Conservation (phyloP, 2,113 vertebrate species). For the Rhombomys opimus region DNA sequence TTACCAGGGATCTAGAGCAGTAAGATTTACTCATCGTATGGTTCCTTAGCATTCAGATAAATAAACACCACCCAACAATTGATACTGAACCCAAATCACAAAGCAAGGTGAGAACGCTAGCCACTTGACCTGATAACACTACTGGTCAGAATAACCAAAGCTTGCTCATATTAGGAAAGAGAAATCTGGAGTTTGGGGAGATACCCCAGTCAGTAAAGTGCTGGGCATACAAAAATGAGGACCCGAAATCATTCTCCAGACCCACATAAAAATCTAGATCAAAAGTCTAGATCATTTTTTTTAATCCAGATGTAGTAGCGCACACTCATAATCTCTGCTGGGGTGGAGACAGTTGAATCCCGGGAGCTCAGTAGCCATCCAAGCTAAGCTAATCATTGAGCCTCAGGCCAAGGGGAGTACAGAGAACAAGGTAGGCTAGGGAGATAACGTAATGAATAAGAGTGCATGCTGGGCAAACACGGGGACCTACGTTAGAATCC, state of each 20-base stretch:
- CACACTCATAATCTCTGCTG: not conserved
- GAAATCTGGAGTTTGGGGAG: not conserved
- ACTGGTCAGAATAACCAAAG: not conserved
- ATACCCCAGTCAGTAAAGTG: not conserved
- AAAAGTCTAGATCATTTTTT: not conserved
- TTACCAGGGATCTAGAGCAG: not conserved
- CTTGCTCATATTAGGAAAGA: not conserved
- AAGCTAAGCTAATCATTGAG: not conserved
- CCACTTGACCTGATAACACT: not conserved
- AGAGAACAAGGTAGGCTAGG: not conserved
- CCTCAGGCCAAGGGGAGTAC: not conserved
- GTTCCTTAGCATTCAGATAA: not conserved
- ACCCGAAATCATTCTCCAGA: too few relatives aligned
- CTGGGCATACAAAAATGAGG: not conserved
- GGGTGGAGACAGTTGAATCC: not conserved
- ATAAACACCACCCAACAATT: not conserved
- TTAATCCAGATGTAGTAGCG: not conserved
- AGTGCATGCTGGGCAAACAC: not conserved
- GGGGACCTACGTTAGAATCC: not conserved
- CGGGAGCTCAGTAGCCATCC: not conserved
- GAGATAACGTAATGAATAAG: not conserved
- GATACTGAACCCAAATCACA: not conserved
- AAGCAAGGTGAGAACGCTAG: not conserved
- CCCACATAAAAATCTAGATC: not conserved
- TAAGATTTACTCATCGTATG: not conserved